Percentiles rank a stretch among this genome's conserved stretches.
Conservation (phyloP, 2,113 vertebrate genomes). For the Chauna torquata region DNA sequence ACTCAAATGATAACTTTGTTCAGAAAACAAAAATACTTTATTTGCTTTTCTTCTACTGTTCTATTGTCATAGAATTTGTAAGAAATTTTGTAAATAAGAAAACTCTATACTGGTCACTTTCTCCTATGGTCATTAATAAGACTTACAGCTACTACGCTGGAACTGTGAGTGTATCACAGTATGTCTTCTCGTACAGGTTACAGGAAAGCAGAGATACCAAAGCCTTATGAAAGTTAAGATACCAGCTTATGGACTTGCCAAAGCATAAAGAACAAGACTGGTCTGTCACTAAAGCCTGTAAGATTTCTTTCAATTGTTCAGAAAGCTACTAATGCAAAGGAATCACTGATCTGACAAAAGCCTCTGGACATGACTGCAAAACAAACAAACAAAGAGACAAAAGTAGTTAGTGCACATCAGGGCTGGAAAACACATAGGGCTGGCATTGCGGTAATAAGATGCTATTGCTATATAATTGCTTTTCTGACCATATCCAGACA, state of each 20-base stretch:
- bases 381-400: background rate
- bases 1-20: background rate
- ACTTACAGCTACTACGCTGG: background rate
- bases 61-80: background rate
- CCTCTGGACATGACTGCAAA: background rate
- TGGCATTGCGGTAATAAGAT: background rate
- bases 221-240: background rate
- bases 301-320: background rate
- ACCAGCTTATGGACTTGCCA: background rate
- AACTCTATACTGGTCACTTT: background rate
- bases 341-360: background rate
- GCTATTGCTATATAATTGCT: background rate
- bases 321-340: background rate
- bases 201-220: background rate
- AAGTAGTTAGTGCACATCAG: background rate
- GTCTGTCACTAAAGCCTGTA: background rate
- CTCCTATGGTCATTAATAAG: background rate
- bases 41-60: background rate
- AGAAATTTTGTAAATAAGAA: background rate
- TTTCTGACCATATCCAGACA: background rate
- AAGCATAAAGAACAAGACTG: background rate
- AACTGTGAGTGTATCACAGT: background rate
- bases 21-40: background rate
- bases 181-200: background rate
- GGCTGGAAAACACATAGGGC: background rate